A percentile compares a stretch with the other conserved stretches of the same genome.
phyloP scores from a whole-genome alignment of 2,797 vertebrate genomes.

The Coreius guichenoti region DNA sequence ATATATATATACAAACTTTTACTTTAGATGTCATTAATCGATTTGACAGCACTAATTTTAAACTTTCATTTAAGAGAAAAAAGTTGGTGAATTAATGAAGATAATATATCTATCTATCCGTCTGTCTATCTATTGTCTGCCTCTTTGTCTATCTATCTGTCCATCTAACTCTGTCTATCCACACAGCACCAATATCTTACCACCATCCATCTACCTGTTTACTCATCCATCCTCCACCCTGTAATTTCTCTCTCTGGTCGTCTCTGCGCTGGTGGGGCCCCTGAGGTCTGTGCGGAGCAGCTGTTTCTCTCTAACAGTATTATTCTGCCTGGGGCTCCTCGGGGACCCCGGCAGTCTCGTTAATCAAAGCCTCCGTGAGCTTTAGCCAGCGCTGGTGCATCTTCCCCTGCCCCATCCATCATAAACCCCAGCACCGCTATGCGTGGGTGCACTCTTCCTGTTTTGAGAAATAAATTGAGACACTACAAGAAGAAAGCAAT shows the following conservation, averaged over 20 bases:
- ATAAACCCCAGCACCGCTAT: conserved; percentile 70
- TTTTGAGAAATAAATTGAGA: conserved; percentile 72
- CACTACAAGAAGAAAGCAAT: conserved; percentile 68
- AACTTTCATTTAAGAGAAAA: no score
- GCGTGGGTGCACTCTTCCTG: conserved; percentile 28
- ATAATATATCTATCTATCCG: no score
- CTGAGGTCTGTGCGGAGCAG: conserved; percentile 65
- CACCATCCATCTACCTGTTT: conserved; percentile 43
- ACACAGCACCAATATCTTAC: background rate
- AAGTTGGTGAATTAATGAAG: no score
- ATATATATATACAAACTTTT: no score
- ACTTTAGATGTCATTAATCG: no score
- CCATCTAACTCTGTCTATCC: background rate
- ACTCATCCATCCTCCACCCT: conserved; percentile 44
- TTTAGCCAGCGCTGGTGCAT: conserved; percentile 74
- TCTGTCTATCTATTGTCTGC: background rate
- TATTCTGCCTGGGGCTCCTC: conserved; percentile 77
- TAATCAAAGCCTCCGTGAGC: conserved; percentile 79
- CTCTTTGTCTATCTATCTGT: background rate
- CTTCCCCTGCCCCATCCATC: conserved; percentile 79
- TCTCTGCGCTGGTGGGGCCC: conserved; percentile 38
- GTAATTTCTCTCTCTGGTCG: conserved; percentile 44
- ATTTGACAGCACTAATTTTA: no score
- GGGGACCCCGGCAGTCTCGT: conserved; percentile 76
- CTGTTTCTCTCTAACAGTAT: conserved; percentile 73